Evolutionary conservation across 2,888 invertebrate genomes (phyloP).

Genomic region (Drosophila suboccidentalis): DNA sequence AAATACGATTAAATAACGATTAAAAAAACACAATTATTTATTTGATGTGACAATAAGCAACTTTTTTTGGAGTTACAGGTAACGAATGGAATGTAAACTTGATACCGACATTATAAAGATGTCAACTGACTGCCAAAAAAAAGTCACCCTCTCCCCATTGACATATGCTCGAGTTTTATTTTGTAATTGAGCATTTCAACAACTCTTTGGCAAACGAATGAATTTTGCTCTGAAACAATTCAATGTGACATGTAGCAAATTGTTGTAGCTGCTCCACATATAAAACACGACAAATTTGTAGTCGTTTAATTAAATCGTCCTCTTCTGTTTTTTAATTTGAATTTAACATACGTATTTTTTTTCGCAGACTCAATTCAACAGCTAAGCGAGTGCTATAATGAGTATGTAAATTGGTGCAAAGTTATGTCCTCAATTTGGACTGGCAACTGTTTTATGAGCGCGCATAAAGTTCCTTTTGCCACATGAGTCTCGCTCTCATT

Average conservation of each 20-base stretch:
- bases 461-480: slow-evolving; percentile 69
- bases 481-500: slow-evolving; percentile 71
- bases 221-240: slow-evolving; percentile 37
- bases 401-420: slow-evolving; percentile 78
- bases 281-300: slow-evolving; percentile 43
- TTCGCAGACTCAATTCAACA: slow-evolving; percentile 21
- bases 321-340: slow-evolving; percentile 41
- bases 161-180: slow-evolving; percentile 39
- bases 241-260: slow-evolving; percentile 49
- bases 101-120: background rate
- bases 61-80: background rate
- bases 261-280: slow-evolving; percentile 29
- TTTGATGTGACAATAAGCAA: background rate
- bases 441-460: slow-evolving; percentile 63
- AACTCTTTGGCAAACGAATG: slow-evolving; percentile 53
- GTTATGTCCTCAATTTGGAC: slow-evolving; percentile 72
- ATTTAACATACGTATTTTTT: slow-evolving; percentile 21
- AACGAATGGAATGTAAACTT: background rate
- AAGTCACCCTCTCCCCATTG: slow-evolving; percentile 13
- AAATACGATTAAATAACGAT: too few species aligned
- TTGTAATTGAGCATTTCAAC: slow-evolving; percentile 54
- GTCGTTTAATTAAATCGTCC: slow-evolving; percentile 63
- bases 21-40: background rate
- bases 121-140: slow-evolving; percentile 2
- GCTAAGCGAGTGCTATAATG: slow-evolving; percentile 66